Evolutionary conservation across 2,888 invertebrate species (phyloP).

Genomic region (Hemicrepidius hirtus): DNA sequence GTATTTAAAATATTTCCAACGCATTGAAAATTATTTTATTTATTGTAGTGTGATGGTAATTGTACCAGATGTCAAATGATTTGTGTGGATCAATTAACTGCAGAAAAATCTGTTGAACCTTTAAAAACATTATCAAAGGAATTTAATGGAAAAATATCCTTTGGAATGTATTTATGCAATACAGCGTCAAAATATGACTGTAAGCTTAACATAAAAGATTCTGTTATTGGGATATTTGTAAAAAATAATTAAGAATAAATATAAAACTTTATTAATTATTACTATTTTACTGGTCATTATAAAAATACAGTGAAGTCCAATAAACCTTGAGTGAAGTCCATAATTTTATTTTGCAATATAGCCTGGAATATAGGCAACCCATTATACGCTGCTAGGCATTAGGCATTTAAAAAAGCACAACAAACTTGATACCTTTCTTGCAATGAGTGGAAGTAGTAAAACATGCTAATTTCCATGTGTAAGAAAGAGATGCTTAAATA

Average conservation of each 20-base stretch:
- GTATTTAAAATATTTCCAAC: not conserved
- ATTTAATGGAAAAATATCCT: slow-evolving; percentile 84
- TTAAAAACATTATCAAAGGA: slow-evolving; percentile 83
- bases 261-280: no score
- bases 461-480: no score
- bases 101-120: slow-evolving; percentile 86
- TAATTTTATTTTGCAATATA: no score
- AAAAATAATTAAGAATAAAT: not conserved
- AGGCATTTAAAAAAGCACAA: no score
- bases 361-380: no score
- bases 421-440: no score
- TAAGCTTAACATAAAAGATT: slow-evolving; percentile 4
- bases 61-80: slow-evolving; percentile 97
- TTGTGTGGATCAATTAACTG: slow-evolving; percentile 92
- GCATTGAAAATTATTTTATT: slow-evolving; percentile 55
- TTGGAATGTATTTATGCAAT: slow-evolving; percentile 83
- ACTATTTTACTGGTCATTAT: no score
- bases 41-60: slow-evolving; percentile 84
- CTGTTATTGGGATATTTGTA: not conserved
- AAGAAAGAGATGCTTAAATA: no score
- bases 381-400: no score
- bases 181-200: not conserved
- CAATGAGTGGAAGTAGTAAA: no score
- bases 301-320: no score
- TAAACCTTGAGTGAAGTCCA: no score